Conservation (phyloP, 2,888 invertebrate species). For the Eutolmus rufibarbis region DNA sequence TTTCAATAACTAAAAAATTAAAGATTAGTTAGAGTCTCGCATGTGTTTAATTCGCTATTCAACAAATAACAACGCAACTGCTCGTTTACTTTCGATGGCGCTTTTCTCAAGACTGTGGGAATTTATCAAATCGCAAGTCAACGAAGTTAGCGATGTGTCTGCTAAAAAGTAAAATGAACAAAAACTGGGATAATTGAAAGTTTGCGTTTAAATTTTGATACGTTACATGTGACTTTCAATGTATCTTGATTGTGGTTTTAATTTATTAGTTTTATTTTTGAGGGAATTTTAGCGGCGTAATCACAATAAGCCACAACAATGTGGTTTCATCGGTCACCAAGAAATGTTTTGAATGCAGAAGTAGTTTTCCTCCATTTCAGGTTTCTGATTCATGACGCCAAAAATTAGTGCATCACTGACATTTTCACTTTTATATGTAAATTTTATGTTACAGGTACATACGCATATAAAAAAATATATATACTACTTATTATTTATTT, state of each 20-base stretch:
- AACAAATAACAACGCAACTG: not conserved
- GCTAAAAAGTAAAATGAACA: not conserved
- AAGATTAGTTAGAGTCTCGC: not conserved
- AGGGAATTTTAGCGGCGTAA: not conserved
- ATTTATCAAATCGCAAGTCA: not conserved
- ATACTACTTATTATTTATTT: too few relatives aligned
- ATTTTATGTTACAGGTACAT: too few relatives aligned
- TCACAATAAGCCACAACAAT: not conserved
- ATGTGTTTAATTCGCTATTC: not conserved
- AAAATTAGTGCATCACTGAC: too few relatives aligned
- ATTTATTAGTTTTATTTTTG: not conserved
- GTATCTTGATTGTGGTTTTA: not conserved
- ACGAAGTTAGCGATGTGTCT: not conserved
- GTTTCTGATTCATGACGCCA: too few relatives aligned
- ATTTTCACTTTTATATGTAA: too few relatives aligned
- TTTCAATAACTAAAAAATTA: not conserved
- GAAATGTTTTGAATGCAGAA: not conserved
- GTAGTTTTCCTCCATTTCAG: too few relatives aligned
- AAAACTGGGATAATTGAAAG: not conserved
- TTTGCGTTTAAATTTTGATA: not conserved
- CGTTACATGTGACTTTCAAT: not conserved
- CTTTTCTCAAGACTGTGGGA: not conserved
- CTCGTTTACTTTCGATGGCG: not conserved
- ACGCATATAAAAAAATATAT: too few relatives aligned
- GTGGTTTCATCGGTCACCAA: not conserved